phyloP scores from a whole-genome alignment of 1,140 invertebrate species.

The Harlomillsia oculata region DNA sequence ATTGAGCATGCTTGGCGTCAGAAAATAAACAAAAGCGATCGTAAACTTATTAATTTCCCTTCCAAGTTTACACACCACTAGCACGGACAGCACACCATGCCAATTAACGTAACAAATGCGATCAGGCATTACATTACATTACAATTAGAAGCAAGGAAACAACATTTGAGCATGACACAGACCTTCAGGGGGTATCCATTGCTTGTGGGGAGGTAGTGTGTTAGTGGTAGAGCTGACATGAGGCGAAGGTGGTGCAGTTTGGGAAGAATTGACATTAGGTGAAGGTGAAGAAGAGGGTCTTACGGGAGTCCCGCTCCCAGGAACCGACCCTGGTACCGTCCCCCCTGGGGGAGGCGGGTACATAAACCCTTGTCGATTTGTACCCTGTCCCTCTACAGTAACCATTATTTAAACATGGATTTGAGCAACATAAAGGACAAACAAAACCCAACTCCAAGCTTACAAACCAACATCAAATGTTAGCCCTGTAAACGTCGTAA shows the following conservation, averaged over 20 bases:
- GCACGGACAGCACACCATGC: no score
- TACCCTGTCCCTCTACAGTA: not conserved
- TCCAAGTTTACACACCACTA: no score
- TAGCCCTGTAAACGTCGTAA: not conserved
- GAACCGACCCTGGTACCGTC: not conserved
- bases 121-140: no score
- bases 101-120: no score
- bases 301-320: slow-evolving; percentile 6
- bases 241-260: slow-evolving; percentile 3
- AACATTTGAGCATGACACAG: not conserved
- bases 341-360: slow-evolving; percentile 11
- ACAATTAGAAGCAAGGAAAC: not conserved
- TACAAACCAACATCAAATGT: slow-evolving; percentile 5
- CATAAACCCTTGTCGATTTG: slow-evolving; percentile 13
- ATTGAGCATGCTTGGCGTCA: no score
- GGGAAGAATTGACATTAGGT: slow-evolving; percentile 11
- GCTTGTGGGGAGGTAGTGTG: slow-evolving; percentile 22
- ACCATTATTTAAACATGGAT: not conserved
- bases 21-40: no score
- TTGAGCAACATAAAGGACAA: no score
- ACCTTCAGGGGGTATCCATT: slow-evolving; percentile 32
- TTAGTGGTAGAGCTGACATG: slow-evolving; percentile 19
- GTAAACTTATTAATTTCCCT: no score
- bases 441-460: not conserved
- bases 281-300: slow-evolving; percentile 26